Conservation (phyloP, 1,140 invertebrate species). For the Ephestia elutella region DNA sequence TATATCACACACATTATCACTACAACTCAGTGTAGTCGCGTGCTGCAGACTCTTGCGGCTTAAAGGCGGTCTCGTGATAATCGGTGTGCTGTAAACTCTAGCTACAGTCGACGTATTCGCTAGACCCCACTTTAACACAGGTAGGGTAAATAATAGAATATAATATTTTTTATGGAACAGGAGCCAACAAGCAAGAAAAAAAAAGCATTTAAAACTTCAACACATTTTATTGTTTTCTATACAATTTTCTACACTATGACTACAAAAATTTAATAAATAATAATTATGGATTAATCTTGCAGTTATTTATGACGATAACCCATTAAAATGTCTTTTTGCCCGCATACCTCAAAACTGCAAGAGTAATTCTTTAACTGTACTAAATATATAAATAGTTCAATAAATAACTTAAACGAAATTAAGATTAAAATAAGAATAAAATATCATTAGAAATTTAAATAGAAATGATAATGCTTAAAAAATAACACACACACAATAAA, state of each 20-base stretch:
- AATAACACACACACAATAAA: slow-evolving; percentile 35
- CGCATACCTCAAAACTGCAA: not conserved
- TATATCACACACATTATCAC: too few relatives aligned
- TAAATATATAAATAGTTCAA: slow-evolving; percentile 12
- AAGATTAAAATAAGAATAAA: slow-evolving; percentile 4
- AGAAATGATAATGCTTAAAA: slow-evolving; percentile 11
- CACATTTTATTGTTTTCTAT: not conserved
- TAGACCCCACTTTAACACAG: too few relatives aligned
- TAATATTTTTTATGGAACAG: too few relatives aligned
- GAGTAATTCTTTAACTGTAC: not conserved
- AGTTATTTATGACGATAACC: not conserved
- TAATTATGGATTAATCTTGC: not conserved
- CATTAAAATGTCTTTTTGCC: not conserved
- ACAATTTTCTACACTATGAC: not conserved
- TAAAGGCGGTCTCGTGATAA: too few relatives aligned
- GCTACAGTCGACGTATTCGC: too few relatives aligned
- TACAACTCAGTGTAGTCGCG: too few relatives aligned
- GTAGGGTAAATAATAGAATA: too few relatives aligned
- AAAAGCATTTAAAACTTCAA: too few relatives aligned
- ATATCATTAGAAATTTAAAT: slow-evolving; percentile 4
- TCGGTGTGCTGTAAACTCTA: too few relatives aligned
- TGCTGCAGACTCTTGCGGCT: too few relatives aligned
- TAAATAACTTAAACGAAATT: slow-evolving; percentile 11
- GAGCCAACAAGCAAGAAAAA: too few relatives aligned
- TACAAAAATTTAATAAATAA: not conserved